Evolutionary conservation across 92 coral and sea anemone species (phyloP).

Genomic region (Metridium senile): DNA sequence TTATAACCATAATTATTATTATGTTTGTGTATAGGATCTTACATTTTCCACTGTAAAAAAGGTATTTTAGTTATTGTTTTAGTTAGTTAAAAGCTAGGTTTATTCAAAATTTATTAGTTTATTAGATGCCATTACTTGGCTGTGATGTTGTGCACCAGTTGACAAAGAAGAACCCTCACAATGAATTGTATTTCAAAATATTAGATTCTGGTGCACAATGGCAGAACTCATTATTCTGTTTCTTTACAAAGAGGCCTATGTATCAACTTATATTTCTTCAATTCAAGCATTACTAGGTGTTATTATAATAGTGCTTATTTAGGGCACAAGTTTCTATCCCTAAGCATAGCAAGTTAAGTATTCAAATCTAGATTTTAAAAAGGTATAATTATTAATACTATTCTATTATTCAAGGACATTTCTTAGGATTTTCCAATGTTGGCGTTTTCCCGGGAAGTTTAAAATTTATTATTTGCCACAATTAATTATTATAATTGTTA

Average conservation of each 20-base stretch:
- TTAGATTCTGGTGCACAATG: too few relatives aligned
- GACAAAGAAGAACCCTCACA: too few relatives aligned
- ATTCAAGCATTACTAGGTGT: slow-evolving; percentile 81
- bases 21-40: slow-evolving; percentile 1
- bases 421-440: slow-evolving; percentile 95
- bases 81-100: background rate
- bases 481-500: slow-evolving; percentile 57
- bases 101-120: slow-evolving; percentile 5
- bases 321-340: slow-evolving; percentile 18
- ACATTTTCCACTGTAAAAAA: background rate
- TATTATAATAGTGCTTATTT: slow-evolving; percentile 42
- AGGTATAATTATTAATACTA: slow-evolving; percentile 80
- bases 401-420: slow-evolving; percentile 92
- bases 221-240: slow-evolving; percentile 1
- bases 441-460: slow-evolving; percentile 64
- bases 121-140: background rate
- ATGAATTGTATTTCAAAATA: too few relatives aligned
- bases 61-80: slow-evolving; percentile 3
- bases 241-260: slow-evolving; percentile 30
- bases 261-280: slow-evolving; percentile 54
- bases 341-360: slow-evolving; percentile 51
- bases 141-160: background rate
- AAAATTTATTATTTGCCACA: slow-evolving; percentile 70
- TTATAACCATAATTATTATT: background rate
- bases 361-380: slow-evolving; percentile 92